Base-by-base conservation (phyloP, 1,140 invertebrate species). In the Lasioglossum baleicum region DNA sequence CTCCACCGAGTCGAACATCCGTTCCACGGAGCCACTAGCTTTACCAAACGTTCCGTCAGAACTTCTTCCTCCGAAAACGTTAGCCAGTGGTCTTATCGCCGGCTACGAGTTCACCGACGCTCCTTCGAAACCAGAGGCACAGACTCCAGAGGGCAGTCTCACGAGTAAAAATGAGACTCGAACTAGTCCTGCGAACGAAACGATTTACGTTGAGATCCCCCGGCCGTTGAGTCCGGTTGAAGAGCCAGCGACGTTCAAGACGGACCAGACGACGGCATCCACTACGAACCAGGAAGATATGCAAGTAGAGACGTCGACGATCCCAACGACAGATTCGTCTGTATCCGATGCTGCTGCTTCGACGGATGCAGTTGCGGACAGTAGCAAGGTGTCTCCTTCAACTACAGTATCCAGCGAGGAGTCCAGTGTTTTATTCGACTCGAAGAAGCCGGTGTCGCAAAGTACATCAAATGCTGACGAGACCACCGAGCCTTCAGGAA, bases 61-160 rank as follows among this genome's bases (percentile, higher is more conserved):
- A 0, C 44, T 64, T 26, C 7, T 71, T 3, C 63, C 61, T 10
- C 7, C 31, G 2, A 79, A 73, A n/a, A 79, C 76, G 4, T 17
- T 79, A 17, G 76, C 76, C 0, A 79, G 76, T 3, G 40, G 22
- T 1, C 58, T 79, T 0, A 66, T 79, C 4, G 60, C 76, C 2
- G 51, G 69, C 31, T 44, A 44, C 4, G 22, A 22, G 5, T 40
- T 3, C 2, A 4, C 10, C 7, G 6, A 15, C 17, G 15, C 40
- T 20, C 4, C 31, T 26, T 26, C 7, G 17, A 48, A 48, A 11
- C 42, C 26, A 11, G 65, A 67, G 65, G 26, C n/a, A 13, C 65
- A 48, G 26, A 67, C n/a, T 35, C 35, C 4, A 10, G 11, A 51
- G 6, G n/a, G 22, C 40, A 11, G 5, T n/a, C 15, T 42, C 7